Conservation (phyloP, 2,888 invertebrate species). For the Tenthredo distinguenda region DNA sequence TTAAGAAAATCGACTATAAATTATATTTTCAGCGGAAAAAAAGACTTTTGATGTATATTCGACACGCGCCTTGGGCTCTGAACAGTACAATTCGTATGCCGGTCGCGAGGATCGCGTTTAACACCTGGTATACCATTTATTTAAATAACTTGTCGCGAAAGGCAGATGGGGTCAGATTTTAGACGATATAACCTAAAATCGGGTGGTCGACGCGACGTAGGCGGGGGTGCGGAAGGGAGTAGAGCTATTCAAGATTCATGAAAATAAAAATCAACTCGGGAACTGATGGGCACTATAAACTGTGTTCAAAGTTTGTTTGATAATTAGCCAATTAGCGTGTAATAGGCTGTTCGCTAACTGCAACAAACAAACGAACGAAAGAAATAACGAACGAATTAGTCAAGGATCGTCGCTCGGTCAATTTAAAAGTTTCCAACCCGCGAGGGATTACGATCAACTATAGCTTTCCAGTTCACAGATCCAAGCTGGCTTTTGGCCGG, state of each 20-base stretch:
- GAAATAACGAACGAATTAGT: constrained; percentile 19
- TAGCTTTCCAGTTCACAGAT: not conserved
- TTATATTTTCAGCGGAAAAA: too few species aligned
- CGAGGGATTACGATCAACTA: constrained; percentile 14
- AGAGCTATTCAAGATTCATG: not conserved
- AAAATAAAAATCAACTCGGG: not conserved
- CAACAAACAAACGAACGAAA: not conserved
- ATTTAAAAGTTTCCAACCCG: constrained; percentile 7
- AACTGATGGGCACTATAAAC: not conserved
- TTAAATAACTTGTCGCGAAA: not conserved
- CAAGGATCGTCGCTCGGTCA: constrained; percentile 30
- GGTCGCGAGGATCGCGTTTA: not conserved
- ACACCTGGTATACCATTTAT: not conserved
- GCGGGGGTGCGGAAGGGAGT: not conserved
- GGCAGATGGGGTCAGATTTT: not conserved
- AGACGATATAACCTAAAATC: not conserved
- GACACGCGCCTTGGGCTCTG: not conserved
- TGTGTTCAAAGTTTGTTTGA: not conserved
- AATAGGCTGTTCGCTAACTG: not conserved
- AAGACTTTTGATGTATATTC: not conserved
- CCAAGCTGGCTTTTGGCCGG: not conserved
- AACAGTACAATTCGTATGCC: not conserved
- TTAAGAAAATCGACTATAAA: too few species aligned
- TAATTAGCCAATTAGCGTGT: constrained; percentile 23
- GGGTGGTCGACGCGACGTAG: not conserved